Evolutionary conservation across 2,888 invertebrate genomes (phyloP).

Genomic region (Epinotia demarniana): DNA sequence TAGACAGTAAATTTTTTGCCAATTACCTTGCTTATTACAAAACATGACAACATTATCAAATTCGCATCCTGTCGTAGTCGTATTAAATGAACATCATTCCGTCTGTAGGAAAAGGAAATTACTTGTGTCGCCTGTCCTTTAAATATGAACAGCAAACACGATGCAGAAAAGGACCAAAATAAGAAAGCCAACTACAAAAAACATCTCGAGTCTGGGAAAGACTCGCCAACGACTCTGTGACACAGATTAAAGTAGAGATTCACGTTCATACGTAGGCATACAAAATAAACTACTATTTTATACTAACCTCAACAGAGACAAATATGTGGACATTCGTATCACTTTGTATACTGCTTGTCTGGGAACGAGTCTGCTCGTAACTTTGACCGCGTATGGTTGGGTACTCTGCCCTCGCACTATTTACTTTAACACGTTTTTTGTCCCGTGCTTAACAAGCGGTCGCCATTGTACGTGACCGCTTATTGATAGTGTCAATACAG

Average conservation of each 20-base stretch:
- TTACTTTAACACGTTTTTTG: slow-evolving; percentile 80
- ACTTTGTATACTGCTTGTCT: slow-evolving; percentile 45
- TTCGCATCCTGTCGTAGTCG: background rate
- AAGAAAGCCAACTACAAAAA: slow-evolving; percentile 67
- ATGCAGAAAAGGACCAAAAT: slow-evolving; percentile 66
- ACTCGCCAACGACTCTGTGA: slow-evolving; percentile 53
- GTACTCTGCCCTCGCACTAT: slow-evolving; percentile 60
- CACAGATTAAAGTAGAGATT: slow-evolving; percentile 64
- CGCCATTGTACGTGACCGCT: slow-evolving; percentile 69
- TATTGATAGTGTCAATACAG: slow-evolving; percentile 78
- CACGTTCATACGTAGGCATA: slow-evolving; percentile 56
- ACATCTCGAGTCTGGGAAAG: slow-evolving; percentile 63
- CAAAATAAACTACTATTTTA: slow-evolving; percentile 44
- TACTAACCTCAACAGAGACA: slow-evolving; percentile 48
- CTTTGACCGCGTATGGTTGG: slow-evolving; percentile 62
- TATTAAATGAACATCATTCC: slow-evolving; percentile 49
- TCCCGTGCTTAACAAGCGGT: slow-evolving; percentile 73
- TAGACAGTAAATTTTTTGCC: background rate
- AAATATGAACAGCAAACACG: slow-evolving; percentile 59
- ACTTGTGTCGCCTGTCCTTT: slow-evolving; percentile 54
- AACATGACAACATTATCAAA: background rate
- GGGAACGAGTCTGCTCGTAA: slow-evolving; percentile 33
- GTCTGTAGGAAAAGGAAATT: slow-evolving; percentile 56
- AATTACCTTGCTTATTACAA: background rate
- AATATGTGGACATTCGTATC: slow-evolving; percentile 41